phyloP scores from a whole-genome alignment of 2,888 invertebrate species.

The Taphrorychus bicolor region DNA sequence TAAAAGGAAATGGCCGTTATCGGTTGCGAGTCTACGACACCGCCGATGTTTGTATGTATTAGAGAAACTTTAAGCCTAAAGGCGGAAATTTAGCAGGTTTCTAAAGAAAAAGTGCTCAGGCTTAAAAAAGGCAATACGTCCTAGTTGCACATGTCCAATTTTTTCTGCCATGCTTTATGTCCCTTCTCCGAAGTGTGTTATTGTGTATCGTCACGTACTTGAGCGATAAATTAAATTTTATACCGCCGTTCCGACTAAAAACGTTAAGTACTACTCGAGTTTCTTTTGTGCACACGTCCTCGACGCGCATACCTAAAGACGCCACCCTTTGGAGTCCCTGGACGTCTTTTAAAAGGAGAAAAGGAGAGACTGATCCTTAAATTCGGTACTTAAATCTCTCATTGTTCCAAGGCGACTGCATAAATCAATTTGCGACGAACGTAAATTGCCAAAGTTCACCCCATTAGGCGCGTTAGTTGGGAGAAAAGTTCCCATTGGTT shows the following conservation, averaged over 20 bases:
- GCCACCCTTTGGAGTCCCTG: not conserved
- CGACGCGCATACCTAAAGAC: constrained; percentile 27
- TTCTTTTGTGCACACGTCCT: constrained; percentile 28
- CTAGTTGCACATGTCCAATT: constrained; percentile 22
- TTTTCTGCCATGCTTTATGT: constrained; percentile 29
- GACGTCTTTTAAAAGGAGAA: not conserved
- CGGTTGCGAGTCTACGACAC: no score
- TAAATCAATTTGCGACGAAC: constrained; percentile 16
- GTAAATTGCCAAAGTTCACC: constrained; percentile 17
- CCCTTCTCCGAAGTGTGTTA: constrained; percentile 37
- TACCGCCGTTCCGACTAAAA: constrained; percentile 35
- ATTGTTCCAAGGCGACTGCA: constrained; percentile 7
- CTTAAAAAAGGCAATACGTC: no score
- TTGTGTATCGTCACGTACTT: constrained; percentile 40
- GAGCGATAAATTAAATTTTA: constrained; percentile 39
- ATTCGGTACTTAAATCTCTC: not conserved
- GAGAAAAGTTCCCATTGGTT: not conserved
- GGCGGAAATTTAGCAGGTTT: no score
- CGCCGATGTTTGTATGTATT: no score
- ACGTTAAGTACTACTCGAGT: constrained; percentile 36
- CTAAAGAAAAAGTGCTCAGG: no score
- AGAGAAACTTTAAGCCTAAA: no score
- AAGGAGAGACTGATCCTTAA: not conserved
- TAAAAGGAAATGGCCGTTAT: no score
- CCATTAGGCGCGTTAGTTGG: constrained; percentile 17